Base-by-base conservation (phyloP, 2,797 vertebrate genomes). In the Enteromius thamalakanensis region DNA sequence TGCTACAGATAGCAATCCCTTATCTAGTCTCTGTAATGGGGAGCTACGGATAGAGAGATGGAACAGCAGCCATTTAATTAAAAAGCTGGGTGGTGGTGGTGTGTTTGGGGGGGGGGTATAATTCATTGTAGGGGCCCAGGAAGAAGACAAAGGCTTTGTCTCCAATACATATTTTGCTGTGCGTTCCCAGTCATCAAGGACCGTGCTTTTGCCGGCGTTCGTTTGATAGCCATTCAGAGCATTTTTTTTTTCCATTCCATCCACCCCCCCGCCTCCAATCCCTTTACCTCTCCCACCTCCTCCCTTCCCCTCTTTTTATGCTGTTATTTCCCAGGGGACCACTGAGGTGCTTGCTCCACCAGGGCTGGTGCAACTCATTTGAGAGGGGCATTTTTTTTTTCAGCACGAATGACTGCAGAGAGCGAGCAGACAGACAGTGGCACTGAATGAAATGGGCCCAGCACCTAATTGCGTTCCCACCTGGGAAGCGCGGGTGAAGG, bases 31-130 rank as follows among this genome's bases (percentile, higher is more conserved):
- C 94, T 94, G 95, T 95, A 95, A 95, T 95, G 94, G 94, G 95
- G 93, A 95, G 93, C 94, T 93, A 94, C 92, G 94, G 94, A 95
- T 94, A 94, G 94, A 94, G 94, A 95, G 94, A 95, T 95, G 95
- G 95, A 95, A 95, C 95, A 92, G 95, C 94, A 96, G 96, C 96
- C 96, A 97, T 97, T 97, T 97, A 97, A 97, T 97, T 97, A 97
- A 96, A 96, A 96, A 95, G 85, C 92, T 87, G 84, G 87, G 87
- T 91, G 94, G 86, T 67, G 21, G 86, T 62, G 19, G 45, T 32
- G 71, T 19, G 34, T 86, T 74, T 79, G 53, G 76, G 89, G 89
- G 89, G 89, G 80, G 90, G 90, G 94, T 94, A 93, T 95, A 95
- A 95, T 95, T 95, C 95, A 94, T 94, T 93, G 94, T 94, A 94